Percentiles rank a stretch among this genome's conserved stretches.
Conservation (phyloP, 2,113 vertebrate species). For the Psilopogon haemacephalus region DNA sequence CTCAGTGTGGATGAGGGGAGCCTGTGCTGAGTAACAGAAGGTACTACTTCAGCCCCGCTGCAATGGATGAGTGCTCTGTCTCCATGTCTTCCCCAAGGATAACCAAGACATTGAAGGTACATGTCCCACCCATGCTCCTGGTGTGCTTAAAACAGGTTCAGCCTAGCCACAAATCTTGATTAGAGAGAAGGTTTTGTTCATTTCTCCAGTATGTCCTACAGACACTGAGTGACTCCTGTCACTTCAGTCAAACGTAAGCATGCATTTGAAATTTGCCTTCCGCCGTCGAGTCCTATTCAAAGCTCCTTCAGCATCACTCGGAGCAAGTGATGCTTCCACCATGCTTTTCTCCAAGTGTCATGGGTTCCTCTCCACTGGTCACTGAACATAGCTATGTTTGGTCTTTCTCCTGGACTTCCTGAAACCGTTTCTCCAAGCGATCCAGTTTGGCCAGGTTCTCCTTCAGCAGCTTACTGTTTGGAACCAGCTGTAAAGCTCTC, state of each 20-base stretch:
- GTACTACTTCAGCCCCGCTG: not conserved
- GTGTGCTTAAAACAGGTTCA: not conserved
- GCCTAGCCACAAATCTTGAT: slow-evolving; percentile 16
- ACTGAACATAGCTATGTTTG: slow-evolving; percentile 45
- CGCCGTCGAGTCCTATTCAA: not conserved
- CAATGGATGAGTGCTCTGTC: not conserved
- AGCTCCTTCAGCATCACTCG: not conserved
- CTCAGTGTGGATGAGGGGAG: not conserved
- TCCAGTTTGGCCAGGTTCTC: slow-evolving; percentile 95
- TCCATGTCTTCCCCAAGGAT: not conserved
- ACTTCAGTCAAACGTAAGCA: not conserved
- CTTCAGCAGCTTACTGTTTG: slow-evolving; percentile 89
- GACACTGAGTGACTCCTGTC: not conserved
- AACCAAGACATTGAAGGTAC: not conserved
- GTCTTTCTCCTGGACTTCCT: slow-evolving; percentile 69
- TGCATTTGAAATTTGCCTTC: not conserved
- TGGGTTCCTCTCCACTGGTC: not conserved
- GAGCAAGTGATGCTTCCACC: not conserved
- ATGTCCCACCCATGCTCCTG: not conserved
- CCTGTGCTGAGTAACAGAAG: not conserved
- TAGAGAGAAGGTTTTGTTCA: slow-evolving; percentile 22
- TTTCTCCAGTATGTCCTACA: not conserved
- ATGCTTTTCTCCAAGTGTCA: not conserved
- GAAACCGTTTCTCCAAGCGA: slow-evolving; percentile 87
- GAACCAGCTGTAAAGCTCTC: slow-evolving; percentile 87